Evolutionary conservation across 2,113 vertebrate genomes (phyloP), one percentile per base, ranked within the genome.

Genomic region (Canis aureus): DNA sequence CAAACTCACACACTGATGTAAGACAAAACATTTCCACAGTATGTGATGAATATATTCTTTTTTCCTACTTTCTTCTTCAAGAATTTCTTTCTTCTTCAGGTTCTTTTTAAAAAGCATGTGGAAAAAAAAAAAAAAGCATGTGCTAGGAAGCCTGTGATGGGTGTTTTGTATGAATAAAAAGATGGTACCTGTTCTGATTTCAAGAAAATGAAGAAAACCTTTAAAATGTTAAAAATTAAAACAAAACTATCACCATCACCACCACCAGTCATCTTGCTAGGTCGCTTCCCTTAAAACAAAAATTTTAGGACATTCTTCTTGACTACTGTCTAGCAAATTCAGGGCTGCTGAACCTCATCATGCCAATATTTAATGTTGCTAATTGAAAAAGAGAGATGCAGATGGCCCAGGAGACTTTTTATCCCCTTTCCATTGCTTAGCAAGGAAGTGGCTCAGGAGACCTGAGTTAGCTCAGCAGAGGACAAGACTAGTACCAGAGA

Each of bases 291-390:
- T 88, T 89, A 79, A 76, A 78, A 80, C 8, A 71, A 73, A 35
- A 74, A 67, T 16, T 49, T 95, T 35, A n/a, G 17, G 23, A 55
- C 5, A 69, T 87, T 69, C 16, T 53, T 84, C 55, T 91, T 66
- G 4, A 69, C n/a, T 38, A 35, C 60, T 62, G 15, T 62, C 49
- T 86, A 67, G 12, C 20, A 95, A 22, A 86, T 67, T 84, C 13
- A 80, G 20, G 64, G 32, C 11, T 83, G 11, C 35, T 62, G 27
- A 55, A 78, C 10, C n/a, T 95, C 55, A 62, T 88, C 78, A 86
- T 57, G 12, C 15, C 66, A 89, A 73, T 81, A 93, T 82, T 95
- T 96, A 97, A 91, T 73, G 67, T 89, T 82, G 27, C 16, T 82
- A 35, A 49, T 67, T 60, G 60, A 93, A 51, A 22, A 79, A 53